Conservation (phyloP, 1,140 invertebrate species). For the Drosophila eugracilis region DNA sequence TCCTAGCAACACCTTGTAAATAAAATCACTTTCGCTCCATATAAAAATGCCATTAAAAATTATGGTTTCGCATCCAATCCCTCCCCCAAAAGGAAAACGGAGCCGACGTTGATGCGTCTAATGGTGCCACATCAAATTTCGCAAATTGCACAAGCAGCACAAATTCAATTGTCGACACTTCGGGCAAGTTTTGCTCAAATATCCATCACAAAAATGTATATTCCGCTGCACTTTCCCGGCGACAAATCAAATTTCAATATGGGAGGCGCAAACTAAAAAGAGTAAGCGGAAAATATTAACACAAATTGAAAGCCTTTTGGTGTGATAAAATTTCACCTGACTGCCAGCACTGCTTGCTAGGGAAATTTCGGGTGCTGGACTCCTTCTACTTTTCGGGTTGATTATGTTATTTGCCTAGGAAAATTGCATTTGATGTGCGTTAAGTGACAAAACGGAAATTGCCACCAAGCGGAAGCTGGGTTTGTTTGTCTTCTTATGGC, state of each 20-base stretch:
- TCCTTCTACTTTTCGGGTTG: conserved; percentile 26
- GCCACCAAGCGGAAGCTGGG: conserved; percentile 63
- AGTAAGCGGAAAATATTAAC: conserved; percentile 32
- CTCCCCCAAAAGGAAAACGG: conserved; percentile 9
- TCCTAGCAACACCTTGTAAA: conserved; percentile 28
- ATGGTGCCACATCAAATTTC: conserved; percentile 67
- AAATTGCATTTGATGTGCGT: conserved; percentile 78
- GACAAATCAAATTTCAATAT: conserved; percentile 80
- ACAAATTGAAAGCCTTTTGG: conserved; percentile 69
- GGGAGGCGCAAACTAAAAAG: conserved; percentile 33
- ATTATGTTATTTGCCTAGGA: conserved; percentile 79
- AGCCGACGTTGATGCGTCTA: conserved; percentile 27
- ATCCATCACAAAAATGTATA: conserved; percentile 62
- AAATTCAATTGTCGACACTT: conserved; percentile 66
- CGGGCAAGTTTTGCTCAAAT: conserved; percentile 70
- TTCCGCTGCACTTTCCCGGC: conserved; percentile 66
- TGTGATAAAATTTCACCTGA: conserved; percentile 49
- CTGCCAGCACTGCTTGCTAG: conserved; percentile 14
- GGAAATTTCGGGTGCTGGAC: conserved; percentile 11
- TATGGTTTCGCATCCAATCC: conserved; percentile 41
- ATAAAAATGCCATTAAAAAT: conserved; percentile 79
- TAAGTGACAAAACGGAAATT: conserved; percentile 73
- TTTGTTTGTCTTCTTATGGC: conserved; percentile 62
- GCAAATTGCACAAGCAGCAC: conserved; percentile 55
- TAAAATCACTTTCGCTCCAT: conserved; percentile 77